Base-by-base conservation (phyloP, 2,113 vertebrate genomes). In the Eidolon helvum region DNA sequence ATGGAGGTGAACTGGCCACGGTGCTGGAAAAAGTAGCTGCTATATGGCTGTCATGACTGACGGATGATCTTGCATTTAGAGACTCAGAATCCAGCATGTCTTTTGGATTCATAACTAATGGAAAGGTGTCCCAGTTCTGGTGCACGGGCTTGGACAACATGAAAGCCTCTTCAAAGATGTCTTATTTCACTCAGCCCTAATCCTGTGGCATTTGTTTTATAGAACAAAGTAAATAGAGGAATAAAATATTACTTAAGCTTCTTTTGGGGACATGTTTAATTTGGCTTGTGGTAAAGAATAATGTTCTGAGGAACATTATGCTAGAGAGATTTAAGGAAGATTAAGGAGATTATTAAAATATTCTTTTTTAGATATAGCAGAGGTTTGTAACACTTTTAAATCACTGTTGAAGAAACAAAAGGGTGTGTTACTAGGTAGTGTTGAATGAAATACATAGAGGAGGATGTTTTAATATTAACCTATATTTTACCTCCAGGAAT, bases 311-410 rank as follows among this genome's bases (percentile, higher is more conserved):
- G 75, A 96, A 50, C 82, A 74, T 53, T 94, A 57, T 78, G 38
- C n/a, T 86, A 83, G 55, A 75, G 30, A 98, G 50, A 85, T 82
- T 93, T 90, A 79, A 97, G 65, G 33, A 82, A 45, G 33, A 94
- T 96, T 96, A 86, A 74, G 43, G 79, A 33, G 43, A 92, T 91
- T 95, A 87, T 94, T 92, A 88, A 97, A 98, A 97, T 95, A n/a
- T 59, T 97, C 28, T 95, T 95, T 48, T 87, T 38, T 96, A 79
- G 18, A 43, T 79, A 43, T 35, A 55, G 16, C 59, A 91, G 80
- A 74, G 50, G 86, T 96, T 96, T 97, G 35, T 33, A 96, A 63
- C 48, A 87, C 53, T 96, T 97, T 93, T 57, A 97, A 98, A 97
- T 43, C 50, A 85, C 3, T 77, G 38, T 95, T 16, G 83, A 43